Evolutionary conservation across 2,113 vertebrate species (phyloP).

Genomic region (Pelodiscus sinensis): DNA sequence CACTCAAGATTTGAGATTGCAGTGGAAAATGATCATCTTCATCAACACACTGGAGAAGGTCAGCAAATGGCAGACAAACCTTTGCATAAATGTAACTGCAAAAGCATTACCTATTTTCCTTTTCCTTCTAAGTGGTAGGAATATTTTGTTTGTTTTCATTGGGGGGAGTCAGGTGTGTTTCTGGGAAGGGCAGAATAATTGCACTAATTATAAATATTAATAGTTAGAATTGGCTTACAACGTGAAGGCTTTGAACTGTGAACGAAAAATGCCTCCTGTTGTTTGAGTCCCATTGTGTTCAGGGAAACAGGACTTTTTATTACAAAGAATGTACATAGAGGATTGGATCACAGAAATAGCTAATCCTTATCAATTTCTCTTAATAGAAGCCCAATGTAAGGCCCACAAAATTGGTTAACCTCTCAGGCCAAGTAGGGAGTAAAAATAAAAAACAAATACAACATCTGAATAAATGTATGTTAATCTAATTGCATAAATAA

Average conservation of each 20-base stretch:
- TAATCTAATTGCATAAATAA: not conserved
- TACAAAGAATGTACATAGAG: not conserved
- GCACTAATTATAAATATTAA: no score
- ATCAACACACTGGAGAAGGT: not conserved
- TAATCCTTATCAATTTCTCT: not conserved
- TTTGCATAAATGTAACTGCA: not conserved
- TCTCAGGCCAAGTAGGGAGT: not conserved
- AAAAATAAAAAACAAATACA: not conserved
- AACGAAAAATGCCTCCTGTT: not conserved
- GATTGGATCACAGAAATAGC: not conserved
- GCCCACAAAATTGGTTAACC: not conserved
- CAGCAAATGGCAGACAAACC: not conserved
- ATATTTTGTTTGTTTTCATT: not conserved
- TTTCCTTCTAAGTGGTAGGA: not conserved
- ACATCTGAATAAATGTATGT: not conserved
- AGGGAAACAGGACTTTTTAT: not conserved
- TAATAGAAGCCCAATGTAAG: not conserved
- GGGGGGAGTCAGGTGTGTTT: no score
- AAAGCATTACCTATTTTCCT: not conserved
- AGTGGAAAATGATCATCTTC: not conserved
- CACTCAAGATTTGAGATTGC: not conserved
- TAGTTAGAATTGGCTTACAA: no score
- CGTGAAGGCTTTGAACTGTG: not conserved
- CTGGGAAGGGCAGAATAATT: not conserved
- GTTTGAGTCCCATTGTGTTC: not conserved